phyloP scores from a whole-genome alignment of 2,888 invertebrate species.

The Carpatolechia fugitivella region DNA sequence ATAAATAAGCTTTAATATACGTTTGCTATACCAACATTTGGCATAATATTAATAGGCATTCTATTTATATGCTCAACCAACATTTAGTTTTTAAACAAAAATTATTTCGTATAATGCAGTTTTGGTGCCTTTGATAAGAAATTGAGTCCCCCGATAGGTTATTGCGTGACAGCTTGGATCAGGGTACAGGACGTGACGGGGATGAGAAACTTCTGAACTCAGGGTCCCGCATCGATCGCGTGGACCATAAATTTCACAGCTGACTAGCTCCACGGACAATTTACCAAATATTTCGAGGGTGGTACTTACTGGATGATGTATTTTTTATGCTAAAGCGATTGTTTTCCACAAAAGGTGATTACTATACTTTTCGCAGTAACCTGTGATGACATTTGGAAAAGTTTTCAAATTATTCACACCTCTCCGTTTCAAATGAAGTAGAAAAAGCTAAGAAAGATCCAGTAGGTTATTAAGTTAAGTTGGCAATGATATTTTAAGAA shows the following conservation, averaged over 20 bases:
- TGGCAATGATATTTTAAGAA: no score
- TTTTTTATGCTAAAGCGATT: no score
- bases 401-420: not conserved
- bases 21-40: no score
- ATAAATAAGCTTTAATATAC: no score
- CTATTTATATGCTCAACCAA: no score
- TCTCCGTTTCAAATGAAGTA: not conserved
- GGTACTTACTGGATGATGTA: not conserved
- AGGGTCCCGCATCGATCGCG: not conserved
- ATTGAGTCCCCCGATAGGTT: constrained; percentile 11
- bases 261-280: not conserved
- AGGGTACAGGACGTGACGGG: constrained; percentile 12
- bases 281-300: not conserved
- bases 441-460: no score
- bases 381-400: not conserved
- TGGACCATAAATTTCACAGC: constrained; percentile 3
- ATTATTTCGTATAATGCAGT: no score
- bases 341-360: no score
- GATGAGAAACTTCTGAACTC: not conserved
- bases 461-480: no score
- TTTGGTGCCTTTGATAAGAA: not conserved
- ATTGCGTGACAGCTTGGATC: constrained; percentile 10
- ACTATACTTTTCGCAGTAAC: no score
- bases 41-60: no score
- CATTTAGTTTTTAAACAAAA: no score